Conservation (phyloP, 1,140 invertebrate genomes). For the Coenobita brevimanus region DNA sequence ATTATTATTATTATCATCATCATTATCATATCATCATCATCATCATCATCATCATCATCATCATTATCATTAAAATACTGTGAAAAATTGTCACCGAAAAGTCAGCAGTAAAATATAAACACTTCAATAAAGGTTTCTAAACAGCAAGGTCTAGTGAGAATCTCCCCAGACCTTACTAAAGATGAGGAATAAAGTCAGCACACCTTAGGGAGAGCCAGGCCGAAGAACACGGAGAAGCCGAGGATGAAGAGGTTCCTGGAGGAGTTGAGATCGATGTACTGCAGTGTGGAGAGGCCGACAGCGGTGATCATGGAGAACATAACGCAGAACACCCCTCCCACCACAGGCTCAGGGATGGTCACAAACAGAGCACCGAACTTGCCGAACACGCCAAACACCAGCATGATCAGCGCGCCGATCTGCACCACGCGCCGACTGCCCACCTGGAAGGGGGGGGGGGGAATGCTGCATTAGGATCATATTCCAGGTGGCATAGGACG, state of each 20-base stretch:
- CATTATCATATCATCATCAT: no score
- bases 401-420: conserved; percentile 84
- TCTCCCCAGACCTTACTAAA: no score
- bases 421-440: conserved; percentile 89
- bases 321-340: conserved; percentile 89
- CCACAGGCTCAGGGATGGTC: conserved; percentile 89
- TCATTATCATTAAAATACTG: no score
- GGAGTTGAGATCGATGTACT: conserved; percentile 32
- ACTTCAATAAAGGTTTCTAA: no score
- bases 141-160: no score
- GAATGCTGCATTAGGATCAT: no score
- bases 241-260: conserved; percentile 37
- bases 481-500: no score
- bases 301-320: conserved; percentile 91
- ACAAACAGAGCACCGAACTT: conserved; percentile 91
- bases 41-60: no score
- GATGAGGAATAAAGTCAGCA: no score
- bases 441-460: conserved; percentile 81
- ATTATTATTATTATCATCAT: no score
- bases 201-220: conserved; percentile 22
- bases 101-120: no score
- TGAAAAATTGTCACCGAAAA: no score
- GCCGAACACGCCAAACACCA: conserved; percentile 85
- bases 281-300: conserved; percentile 73
- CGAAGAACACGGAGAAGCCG: conserved; percentile 16